These are phyloP conservation scores for Lucinisca nassula DNA, from an alignment of 2,888 invertebrate species.

Conservation along the genomic window DNA sequence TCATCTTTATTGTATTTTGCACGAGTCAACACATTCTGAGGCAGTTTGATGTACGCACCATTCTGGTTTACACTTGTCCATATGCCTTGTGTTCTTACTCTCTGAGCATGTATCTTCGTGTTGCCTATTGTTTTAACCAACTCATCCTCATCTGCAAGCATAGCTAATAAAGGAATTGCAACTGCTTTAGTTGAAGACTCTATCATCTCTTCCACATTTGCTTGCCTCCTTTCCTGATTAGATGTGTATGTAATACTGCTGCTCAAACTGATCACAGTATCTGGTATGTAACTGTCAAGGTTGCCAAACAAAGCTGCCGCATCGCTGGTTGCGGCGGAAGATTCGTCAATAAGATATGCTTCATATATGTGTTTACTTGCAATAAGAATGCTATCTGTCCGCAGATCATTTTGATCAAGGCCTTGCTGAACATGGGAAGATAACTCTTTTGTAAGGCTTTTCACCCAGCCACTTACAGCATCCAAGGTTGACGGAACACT, in stretches of 20 bases:
- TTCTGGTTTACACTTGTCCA: background rate
- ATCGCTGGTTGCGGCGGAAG: constrained; percentile 47
- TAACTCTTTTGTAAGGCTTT: constrained; percentile 62
- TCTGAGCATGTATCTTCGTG: background rate
- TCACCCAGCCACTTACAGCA: constrained; percentile 40
- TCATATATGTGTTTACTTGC: constrained; percentile 67
- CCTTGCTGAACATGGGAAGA: constrained; percentile 66
- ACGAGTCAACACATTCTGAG: constrained; percentile 21
- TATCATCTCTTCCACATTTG: constrained; percentile 65
- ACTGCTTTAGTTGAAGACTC: constrained; percentile 66
- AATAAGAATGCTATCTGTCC: constrained; percentile 66
- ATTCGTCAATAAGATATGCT: constrained; percentile 29
- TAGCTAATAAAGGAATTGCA: constrained; percentile 67
- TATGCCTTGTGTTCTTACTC: constrained; percentile 3
- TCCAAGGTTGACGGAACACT: constrained; percentile 63
- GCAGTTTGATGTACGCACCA: constrained; percentile 22
- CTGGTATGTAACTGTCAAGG: constrained; percentile 44
- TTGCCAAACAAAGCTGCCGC: constrained; percentile 52
- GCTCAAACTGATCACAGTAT: constrained; percentile 40
- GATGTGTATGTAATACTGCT: constrained; percentile 21
- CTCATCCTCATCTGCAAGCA: constrained; percentile 68
- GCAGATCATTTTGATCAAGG: constrained; percentile 65
- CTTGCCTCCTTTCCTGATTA: constrained; percentile 54
- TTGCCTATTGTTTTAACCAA: constrained; percentile 23
- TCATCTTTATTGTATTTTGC: constrained; percentile 54